Conservation (phyloP, 2,797 vertebrate genomes). For the Anas capensis region DNA sequence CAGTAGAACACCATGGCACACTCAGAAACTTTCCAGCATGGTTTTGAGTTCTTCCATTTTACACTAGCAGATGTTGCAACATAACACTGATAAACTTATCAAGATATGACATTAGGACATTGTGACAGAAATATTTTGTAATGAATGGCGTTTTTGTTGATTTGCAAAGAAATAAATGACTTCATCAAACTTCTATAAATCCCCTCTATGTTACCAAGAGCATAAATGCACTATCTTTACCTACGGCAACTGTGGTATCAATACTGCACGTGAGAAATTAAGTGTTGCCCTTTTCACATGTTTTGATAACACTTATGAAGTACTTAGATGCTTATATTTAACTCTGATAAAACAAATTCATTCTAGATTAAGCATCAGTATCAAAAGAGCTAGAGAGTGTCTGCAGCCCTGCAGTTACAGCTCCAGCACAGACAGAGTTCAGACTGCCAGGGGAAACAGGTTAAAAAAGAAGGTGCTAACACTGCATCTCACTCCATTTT, state of each 20-base stretch:
- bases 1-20: background rate
- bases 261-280: background rate
- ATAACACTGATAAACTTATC: background rate
- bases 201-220: background rate
- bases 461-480: background rate
- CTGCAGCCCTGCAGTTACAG: background rate
- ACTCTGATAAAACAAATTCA: background rate
- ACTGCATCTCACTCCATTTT: background rate
- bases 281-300: fast-evolving
- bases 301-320: background rate
- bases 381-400: background rate
- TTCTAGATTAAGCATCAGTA: background rate
- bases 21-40: background rate
- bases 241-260: background rate
- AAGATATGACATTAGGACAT: background rate
- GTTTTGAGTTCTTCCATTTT: background rate
- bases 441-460: background rate
- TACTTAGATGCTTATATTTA: background rate
- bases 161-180: slow-evolving; percentile 20
- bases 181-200: background rate
- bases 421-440: background rate
- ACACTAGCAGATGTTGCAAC: background rate
- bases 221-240: background rate
- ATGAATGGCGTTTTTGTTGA: background rate
- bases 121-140: background rate